Percentiles rank a stretch among this genome's conserved stretches.
Evolutionary conservation across 35 echinoderm and acorn worm species (phyloP).

Genomic region (Acanthaster planci): DNA sequence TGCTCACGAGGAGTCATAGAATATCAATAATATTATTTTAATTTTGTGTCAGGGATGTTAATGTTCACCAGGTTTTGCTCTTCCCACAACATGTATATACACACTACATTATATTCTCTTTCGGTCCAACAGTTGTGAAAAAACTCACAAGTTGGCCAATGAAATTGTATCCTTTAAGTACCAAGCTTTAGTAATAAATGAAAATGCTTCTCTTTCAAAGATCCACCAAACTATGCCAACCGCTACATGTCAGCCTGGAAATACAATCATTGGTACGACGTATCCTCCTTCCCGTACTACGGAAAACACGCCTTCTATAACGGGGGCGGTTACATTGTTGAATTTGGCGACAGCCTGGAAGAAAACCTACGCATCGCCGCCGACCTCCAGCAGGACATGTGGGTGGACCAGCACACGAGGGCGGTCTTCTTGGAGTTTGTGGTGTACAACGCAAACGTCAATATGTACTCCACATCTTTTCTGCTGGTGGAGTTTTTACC

Average conservation of each 20-base stretch:
- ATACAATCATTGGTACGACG: constrained; percentile 62
- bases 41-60: no score
- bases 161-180: no score
- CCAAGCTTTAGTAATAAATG: no score
- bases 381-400: constrained; percentile 72
- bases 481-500: constrained; percentile 85
- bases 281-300: constrained; percentile 69
- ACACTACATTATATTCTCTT: no score
- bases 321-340: constrained; percentile 85
- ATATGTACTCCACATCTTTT: constrained; percentile 80
- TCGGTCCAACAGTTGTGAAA: no score
- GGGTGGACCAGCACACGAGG: constrained; percentile 89
- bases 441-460: constrained; percentile 75
- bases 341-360: constrained; percentile 43
- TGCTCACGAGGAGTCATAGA: no score
- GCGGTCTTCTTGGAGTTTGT: constrained; percentile 97
- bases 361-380: constrained; percentile 26
- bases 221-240: constrained; percentile 25
- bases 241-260: constrained; percentile 57
- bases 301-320: constrained; percentile 72
- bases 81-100: neutral
- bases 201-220: neutral
- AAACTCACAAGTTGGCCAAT: no score
- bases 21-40: no score
- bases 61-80: no score